These are phyloP conservation scores for Platycercus adscitus DNA, from an alignment of 2,113 vertebrate genomes.

Conservation along the genomic window DNA sequence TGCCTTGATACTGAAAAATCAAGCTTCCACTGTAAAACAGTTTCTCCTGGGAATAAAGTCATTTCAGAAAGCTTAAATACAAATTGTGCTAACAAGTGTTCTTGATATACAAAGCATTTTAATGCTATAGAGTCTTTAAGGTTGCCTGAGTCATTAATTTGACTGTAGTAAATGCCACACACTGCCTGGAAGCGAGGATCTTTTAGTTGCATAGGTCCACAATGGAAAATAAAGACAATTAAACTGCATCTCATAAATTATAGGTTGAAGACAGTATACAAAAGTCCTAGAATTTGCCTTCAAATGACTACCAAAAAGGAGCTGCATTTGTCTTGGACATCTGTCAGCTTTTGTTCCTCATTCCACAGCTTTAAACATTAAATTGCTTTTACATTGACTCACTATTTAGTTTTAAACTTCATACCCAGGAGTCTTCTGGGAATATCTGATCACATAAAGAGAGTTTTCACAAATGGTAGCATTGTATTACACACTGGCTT, in stretches of 20 bases:
- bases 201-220: neutral
- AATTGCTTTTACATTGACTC: neutral
- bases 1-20: neutral
- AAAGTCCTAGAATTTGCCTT: neutral
- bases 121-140: neutral
- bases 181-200: neutral
- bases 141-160: neutral
- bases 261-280: neutral
- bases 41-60: neutral
- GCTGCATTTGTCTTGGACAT: neutral
- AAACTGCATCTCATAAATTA: neutral
- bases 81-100: neutral
- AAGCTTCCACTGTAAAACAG: neutral
- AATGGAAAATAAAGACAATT: neutral
- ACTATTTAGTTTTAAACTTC: constrained; percentile 1
- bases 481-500: neutral
- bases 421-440: neutral
- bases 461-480: neutral
- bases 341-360: neutral
- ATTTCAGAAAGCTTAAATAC: constrained; percentile 14
- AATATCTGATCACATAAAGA: neutral
- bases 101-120: neutral
- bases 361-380: neutral
- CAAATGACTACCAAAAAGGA: neutral
- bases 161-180: neutral